Evolutionary conservation across 2,888 invertebrate species (phyloP).

Genomic region (Anoplius nigerrimus): DNA sequence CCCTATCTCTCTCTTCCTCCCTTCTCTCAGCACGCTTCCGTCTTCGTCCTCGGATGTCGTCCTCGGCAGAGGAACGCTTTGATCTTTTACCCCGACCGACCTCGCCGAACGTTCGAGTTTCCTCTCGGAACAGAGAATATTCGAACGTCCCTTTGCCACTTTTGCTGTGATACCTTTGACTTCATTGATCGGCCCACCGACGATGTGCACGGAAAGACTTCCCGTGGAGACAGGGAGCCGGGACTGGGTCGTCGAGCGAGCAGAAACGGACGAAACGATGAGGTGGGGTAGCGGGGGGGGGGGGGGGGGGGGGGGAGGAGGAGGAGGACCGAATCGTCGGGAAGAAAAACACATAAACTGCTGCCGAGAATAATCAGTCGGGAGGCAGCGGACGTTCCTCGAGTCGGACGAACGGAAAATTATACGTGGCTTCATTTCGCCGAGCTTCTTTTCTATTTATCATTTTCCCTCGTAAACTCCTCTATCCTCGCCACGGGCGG

Average conservation of each 20-base stretch:
- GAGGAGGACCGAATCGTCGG: background rate
- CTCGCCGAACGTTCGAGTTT: conserved; percentile 25
- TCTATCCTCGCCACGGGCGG: background rate
- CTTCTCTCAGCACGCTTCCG: background rate
- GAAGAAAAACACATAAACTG: conserved; percentile 1
- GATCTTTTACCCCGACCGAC: conserved; percentile 43
- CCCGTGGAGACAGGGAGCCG: background rate
- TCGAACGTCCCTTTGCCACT: conserved; percentile 27
- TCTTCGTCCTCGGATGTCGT: conserved; percentile 5
- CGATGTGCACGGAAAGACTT: background rate
- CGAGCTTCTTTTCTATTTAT: background rate
- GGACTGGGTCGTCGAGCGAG: too few relatives aligned
- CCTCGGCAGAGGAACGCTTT: conserved; percentile 38
- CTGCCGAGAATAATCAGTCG: conserved; percentile 1
- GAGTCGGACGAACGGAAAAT: background rate
- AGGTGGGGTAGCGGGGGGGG: background rate
- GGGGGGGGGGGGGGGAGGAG: background rate
- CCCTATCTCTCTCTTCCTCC: conserved; percentile 1
- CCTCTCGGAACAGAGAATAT: conserved; percentile 22
- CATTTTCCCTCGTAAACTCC: background rate
- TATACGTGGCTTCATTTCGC: conserved; percentile 2
- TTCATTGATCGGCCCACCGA: conserved; percentile 33
- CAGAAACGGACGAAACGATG: too few relatives aligned
- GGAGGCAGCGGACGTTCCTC: background rate
- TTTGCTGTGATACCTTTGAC: conserved; percentile 45